These are phyloP conservation scores for Chalcosyrphus nemorum DNA, from an alignment of 2,888 invertebrate genomes.

Conservation along the genomic window DNA sequence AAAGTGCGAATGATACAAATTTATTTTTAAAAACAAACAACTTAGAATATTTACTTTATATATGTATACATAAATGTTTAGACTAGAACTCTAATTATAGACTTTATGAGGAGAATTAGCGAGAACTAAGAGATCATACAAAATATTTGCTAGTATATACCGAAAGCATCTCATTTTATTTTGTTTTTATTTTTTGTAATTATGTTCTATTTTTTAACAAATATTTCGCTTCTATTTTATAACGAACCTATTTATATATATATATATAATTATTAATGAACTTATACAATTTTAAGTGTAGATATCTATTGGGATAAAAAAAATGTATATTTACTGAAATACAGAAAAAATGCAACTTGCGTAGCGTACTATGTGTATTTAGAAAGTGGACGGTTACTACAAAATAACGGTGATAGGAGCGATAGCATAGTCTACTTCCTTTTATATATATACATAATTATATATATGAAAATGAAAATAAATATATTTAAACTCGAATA, in stretches of 20 bases:
- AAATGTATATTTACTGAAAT: slow-evolving; percentile 54
- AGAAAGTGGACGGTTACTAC: slow-evolving; percentile 51
- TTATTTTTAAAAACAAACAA: slow-evolving; percentile 23
- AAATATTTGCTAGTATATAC: slow-evolving; percentile 18
- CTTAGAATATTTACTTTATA: slow-evolving; percentile 23
- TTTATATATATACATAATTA: slow-evolving; percentile 60
- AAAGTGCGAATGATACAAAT: slow-evolving; percentile 25
- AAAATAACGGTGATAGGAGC: slow-evolving; percentile 66
- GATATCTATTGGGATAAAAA: slow-evolving; percentile 50
- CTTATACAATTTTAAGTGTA: slow-evolving; percentile 43
- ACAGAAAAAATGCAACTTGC: slow-evolving; percentile 24
- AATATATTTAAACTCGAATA: slow-evolving; percentile 60
- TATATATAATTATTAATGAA: slow-evolving; percentile 26
- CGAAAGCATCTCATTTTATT: slow-evolving; percentile 42
- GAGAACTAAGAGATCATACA: neutral
- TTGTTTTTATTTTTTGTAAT: slow-evolving; percentile 37
- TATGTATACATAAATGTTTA: slow-evolving; percentile 25
- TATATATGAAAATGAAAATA: slow-evolving; percentile 34
- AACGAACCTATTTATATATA: slow-evolving; percentile 29
- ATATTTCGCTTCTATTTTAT: slow-evolving; percentile 50
- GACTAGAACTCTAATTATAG: slow-evolving; percentile 17
- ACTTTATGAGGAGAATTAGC: slow-evolving; percentile 9
- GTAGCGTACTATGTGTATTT: slow-evolving; percentile 42
- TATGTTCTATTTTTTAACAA: slow-evolving; percentile 19
- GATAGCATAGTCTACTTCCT: slow-evolving; percentile 61